phyloP scores from a whole-genome alignment of 2,113 vertebrate species.

The Ascaphus truei region DNA sequence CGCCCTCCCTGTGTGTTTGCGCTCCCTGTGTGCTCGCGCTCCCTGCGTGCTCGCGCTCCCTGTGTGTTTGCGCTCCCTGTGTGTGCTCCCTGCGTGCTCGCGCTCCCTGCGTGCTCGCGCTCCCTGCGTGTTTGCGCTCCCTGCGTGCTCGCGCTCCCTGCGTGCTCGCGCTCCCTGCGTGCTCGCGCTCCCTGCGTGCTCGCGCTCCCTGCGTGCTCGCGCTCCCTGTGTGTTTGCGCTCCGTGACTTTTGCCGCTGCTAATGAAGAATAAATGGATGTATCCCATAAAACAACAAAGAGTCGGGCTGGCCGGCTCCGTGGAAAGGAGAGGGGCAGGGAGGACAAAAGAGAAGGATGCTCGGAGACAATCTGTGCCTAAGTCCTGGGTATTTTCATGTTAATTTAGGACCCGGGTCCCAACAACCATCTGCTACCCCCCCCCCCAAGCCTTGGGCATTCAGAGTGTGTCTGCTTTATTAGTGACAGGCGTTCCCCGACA shows the following conservation, averaged over 20 bases:
- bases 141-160: too few relatives aligned
- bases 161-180: too few relatives aligned
- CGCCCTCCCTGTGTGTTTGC: too few relatives aligned
- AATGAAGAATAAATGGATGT: slow-evolving; percentile 46
- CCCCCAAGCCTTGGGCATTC: slow-evolving; percentile 46
- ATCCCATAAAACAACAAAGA: slow-evolving; percentile 45
- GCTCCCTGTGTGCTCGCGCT: too few relatives aligned
- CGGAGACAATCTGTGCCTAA: slow-evolving; percentile 49
- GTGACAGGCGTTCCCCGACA: slow-evolving; percentile 52
- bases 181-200: too few relatives aligned
- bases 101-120: too few relatives aligned
- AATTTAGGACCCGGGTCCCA: slow-evolving; percentile 52
- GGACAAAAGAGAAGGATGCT: slow-evolving; percentile 45
- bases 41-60: too few relatives aligned
- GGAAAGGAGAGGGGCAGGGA: slow-evolving; percentile 26
- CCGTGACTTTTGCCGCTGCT: slow-evolving; percentile 33
- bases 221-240: too few relatives aligned
- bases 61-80: too few relatives aligned
- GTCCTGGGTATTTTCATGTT: slow-evolving; percentile 48
- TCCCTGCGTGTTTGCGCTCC: too few relatives aligned
- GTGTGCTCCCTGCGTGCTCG: too few relatives aligned
- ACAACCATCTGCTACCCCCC: slow-evolving; percentile 57
- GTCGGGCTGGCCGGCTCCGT: slow-evolving; percentile 36
- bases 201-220: too few relatives aligned
- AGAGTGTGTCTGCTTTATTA: slow-evolving; percentile 53